Conservation (phyloP, 2,888 invertebrate genomes). For the Geotrupes spiniger region DNA sequence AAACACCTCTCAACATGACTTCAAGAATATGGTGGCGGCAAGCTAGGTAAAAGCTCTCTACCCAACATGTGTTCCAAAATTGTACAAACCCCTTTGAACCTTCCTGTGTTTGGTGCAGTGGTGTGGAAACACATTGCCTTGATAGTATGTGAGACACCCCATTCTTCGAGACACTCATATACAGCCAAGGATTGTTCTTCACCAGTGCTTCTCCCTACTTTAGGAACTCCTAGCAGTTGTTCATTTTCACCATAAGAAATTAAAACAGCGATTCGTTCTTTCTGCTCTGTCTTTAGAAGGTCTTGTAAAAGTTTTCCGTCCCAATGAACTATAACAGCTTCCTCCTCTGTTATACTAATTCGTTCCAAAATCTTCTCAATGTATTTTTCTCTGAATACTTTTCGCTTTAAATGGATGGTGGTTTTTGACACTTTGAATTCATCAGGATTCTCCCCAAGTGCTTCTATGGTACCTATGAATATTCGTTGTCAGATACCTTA, state of each 20-base stretch:
- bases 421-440: too few relatives aligned
- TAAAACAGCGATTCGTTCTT: conserved; percentile 31
- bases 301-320: conserved; percentile 32
- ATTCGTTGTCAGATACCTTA: too few relatives aligned
- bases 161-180: conserved; percentile 21
- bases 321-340: conserved; percentile 27
- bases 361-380: too few relatives aligned
- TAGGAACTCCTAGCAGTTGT: conserved; percentile 31
- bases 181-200: conserved; percentile 24
- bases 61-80: conserved; percentile 15
- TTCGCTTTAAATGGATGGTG: too few relatives aligned
- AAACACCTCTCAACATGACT: not conserved
- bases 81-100: conserved; percentile 9
- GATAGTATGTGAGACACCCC: conserved; percentile 27
- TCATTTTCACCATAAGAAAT: conserved; percentile 24
- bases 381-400: too few relatives aligned
- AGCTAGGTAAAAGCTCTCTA: conserved; percentile 13
- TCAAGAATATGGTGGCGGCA: conserved; percentile 12
- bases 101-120: conserved; percentile 11
- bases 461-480: too few relatives aligned
- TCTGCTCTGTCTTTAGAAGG: conserved; percentile 23
- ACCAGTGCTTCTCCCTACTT: conserved; percentile 23
- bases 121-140: conserved; percentile 21
- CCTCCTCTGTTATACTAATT: too few relatives aligned
- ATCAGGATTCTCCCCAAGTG: too few relatives aligned